These are phyloP conservation scores for Eretmochelys imbricata DNA, from an alignment of 2,113 vertebrate species.

Conservation along the genomic window DNA sequence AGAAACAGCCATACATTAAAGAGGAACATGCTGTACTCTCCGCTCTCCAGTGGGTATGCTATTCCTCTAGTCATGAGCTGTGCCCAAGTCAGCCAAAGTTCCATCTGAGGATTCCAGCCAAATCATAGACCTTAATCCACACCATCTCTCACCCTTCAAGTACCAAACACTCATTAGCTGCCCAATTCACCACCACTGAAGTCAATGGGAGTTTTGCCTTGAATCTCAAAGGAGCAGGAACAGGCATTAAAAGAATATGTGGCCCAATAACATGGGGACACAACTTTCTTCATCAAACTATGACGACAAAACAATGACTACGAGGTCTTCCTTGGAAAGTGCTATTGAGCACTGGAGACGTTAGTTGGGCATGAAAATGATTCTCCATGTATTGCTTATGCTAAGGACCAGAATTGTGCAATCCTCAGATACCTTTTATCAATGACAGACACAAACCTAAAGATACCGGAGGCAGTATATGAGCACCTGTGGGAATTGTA, in stretches of 20 bases:
- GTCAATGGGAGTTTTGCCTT: background rate
- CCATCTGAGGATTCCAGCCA: background rate
- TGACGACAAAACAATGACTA: fast-evolving
- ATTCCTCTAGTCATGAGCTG: background rate
- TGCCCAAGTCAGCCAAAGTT: background rate
- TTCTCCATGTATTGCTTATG: background rate
- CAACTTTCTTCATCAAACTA: background rate
- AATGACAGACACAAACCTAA: background rate
- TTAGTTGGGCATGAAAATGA: background rate
- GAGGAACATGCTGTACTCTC: fast-evolving
- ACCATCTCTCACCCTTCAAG: background rate
- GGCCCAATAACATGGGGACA: fast-evolving
- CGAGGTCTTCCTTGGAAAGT: background rate
- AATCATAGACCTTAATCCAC: background rate
- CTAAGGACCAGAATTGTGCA: background rate
- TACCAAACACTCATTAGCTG: background rate
- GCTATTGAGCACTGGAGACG: background rate
- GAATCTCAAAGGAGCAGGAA: background rate
- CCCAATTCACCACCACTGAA: background rate
- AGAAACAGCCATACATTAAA: background rate
- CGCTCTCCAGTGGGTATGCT: background rate
- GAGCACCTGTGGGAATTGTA: background rate
- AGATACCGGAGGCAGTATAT: background rate
- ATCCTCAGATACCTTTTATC: conserved; percentile 45
- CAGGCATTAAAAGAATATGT: background rate